Conservation (phyloP, 2,113 vertebrate genomes). For the Kryptolebias marmoratus region DNA sequence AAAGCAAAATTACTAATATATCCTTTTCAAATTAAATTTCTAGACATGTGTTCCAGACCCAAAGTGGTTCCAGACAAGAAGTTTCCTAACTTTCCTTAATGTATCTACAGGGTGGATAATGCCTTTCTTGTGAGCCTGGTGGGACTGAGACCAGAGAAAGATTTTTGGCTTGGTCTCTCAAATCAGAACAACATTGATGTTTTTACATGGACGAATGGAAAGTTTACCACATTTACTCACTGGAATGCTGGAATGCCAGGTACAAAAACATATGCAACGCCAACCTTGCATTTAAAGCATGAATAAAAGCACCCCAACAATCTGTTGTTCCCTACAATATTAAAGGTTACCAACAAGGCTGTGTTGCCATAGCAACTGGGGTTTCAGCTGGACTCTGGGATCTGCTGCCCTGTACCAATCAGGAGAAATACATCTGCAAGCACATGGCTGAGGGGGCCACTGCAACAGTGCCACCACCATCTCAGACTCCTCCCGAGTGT, state of each 20-base stretch:
- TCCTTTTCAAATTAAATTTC: too few relatives aligned
- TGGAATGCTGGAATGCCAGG: slow-evolving; percentile 84
- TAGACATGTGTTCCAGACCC: too few relatives aligned
- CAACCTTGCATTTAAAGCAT: background rate
- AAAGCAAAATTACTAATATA: too few relatives aligned
- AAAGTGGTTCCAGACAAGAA: too few relatives aligned
- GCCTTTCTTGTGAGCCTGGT: slow-evolving; percentile 91
- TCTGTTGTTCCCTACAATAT: background rate
- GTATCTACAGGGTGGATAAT: slow-evolving; percentile 87
- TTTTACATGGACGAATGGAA: slow-evolving; percentile 84
- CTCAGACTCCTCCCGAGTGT: slow-evolving; percentile 52
- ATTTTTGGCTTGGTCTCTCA: slow-evolving; percentile 94
- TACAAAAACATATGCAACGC: slow-evolving; percentile 9
- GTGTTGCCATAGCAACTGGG: slow-evolving; percentile 92
- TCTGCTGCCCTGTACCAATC: slow-evolving; percentile 87
- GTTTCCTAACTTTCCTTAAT: background rate
- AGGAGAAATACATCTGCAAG: slow-evolving; percentile 92
- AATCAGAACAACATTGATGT: slow-evolving; percentile 81
- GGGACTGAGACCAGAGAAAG: slow-evolving; percentile 86
- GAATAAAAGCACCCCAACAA: background rate
- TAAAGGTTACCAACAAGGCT: slow-evolving; percentile 80
- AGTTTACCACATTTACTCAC: slow-evolving; percentile 86
- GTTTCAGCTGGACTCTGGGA: slow-evolving; percentile 92
- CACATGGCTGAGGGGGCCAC: slow-evolving; percentile 86
- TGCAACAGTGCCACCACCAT: slow-evolving; percentile 68